Percentiles rank a stretch among this genome's conserved stretches.
phyloP scores from a whole-genome alignment of 2,113 vertebrate species.

The Pristiophorus japonicus region DNA sequence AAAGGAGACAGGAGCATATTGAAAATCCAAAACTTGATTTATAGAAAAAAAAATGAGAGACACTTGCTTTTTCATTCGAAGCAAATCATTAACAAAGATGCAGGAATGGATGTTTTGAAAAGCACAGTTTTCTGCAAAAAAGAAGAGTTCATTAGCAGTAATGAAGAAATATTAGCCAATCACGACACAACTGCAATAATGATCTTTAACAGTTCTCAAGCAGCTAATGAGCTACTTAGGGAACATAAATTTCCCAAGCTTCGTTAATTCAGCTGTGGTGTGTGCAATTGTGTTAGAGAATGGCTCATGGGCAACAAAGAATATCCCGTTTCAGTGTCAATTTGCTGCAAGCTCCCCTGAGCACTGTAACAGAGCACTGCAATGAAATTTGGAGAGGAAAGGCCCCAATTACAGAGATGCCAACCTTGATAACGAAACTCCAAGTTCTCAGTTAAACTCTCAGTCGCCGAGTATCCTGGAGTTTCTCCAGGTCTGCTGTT shows the following conservation, averaged over 20 bases:
- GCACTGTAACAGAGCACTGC: background rate
- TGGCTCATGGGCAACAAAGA: background rate
- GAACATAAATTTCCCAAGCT: background rate
- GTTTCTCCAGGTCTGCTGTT: no score
- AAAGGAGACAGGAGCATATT: no score
- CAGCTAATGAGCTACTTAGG: slow-evolving; percentile 12
- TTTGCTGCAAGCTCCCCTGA: background rate
- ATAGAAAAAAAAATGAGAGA: slow-evolving; percentile 5
- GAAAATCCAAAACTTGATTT: no score
- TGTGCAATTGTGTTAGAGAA: background rate
- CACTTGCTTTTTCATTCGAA: background rate
- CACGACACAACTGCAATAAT: slow-evolving; percentile 8
- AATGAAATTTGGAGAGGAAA: background rate
- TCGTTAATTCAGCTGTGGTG: background rate
- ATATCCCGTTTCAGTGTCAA: background rate
- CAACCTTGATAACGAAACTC: background rate
- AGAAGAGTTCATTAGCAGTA: slow-evolving; percentile 1
- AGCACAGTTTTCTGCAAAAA: background rate
- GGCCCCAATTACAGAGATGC: slow-evolving; percentile 1
- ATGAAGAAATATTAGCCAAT: slow-evolving; percentile 12
- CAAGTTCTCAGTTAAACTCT: background rate
- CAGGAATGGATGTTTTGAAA: background rate
- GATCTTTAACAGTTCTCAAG: slow-evolving; percentile 21
- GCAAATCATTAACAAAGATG: background rate
- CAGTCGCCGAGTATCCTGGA: background rate